Evolutionary conservation across 2,797 vertebrate genomes (phyloP), one percentile per base, ranked within the genome.

Genomic region (Dromococcyx pavoninus): DNA sequence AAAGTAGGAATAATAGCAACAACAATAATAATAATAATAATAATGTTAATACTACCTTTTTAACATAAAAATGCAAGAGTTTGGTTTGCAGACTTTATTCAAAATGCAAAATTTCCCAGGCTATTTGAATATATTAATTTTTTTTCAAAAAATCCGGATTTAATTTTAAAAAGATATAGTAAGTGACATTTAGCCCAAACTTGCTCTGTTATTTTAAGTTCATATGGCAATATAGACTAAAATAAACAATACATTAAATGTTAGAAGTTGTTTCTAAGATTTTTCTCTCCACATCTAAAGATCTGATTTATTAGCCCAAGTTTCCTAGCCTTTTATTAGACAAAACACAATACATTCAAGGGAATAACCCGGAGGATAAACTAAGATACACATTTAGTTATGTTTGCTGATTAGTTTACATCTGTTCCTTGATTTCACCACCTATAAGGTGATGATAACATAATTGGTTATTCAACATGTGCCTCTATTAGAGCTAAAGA

Each of bases 151-250:
- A 69, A 88, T 69, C 73, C 93, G 70, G 46, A 72, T 51, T 15
- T 21, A 65, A 81, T 84, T 90, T 75, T 7, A 41, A 69, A 88
- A 54, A 30, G 6, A 48, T 62, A 65, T 21, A 46, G 1, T 75
- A 82, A 88, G 17, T 27, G n/a, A 72, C 13, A 58, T 84, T 89
- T 81, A 39, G 32, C 32, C 35, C 37, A 35, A 88, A 65, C 5
- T 78, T 90, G 75, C 46, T 69, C 43, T 43, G 75, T 65, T 79
- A 65, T 88, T 86, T 84, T 58, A 58, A 81, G 8, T 75, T 78
- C 10, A 17, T 35, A 9, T 37, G 32, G 17, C 35, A 94, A 48
- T 41, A 37, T 14, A 65, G 5, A 3, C 43, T 58, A 91, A 89
- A 93, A 89, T 50, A 78, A 90, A 78, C 11, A 71, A 76, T 23